Base-by-base conservation (phyloP, 2,797 vertebrate species). In the Leptodactylus fallax region DNA sequence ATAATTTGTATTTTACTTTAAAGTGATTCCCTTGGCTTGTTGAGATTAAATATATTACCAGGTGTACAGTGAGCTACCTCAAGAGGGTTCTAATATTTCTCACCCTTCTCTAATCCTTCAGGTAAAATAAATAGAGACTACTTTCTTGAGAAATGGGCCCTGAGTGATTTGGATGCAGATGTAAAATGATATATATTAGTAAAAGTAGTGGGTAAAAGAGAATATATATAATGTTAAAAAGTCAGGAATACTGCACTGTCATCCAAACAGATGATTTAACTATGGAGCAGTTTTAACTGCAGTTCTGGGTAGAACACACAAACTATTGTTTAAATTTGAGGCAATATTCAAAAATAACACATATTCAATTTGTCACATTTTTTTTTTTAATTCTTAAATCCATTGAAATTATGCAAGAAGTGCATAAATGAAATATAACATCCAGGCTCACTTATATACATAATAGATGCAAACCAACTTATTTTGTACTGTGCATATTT, bases 1-100 rank as follows among this genome's bases (percentile, higher is more conserved):
- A 60, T 87, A 55, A 87, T 87, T 74, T 72, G 27, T 60, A 11
- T 81, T 71, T 69, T 60, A 49, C 77, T 58, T 58, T 17, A 79
- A 58, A 79, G 58, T 79, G 53, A 56, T 36, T 79, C 53, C 77
- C 77, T 58, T 19, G 77, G 77, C 77, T 79, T 58, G 77, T 79
- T 79, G 53, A 55, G 77, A 79, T 79, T 56, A 79, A 79, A 79
- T 79, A 79, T 56, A 79, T 79, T 79, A 56, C 53, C 23, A 58
- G 51, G 76, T 78, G 76, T 78, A 23, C 76, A 25, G 77, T 79
- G 16, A 79, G 77, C 58, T 0, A 10, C 36, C 51, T 58, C 53
- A 27, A 58, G 13, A 36, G 77, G 51, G 4, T 25, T 58, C 53
- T 79, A 79, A 79, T 56, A 56, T 79, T 56, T 55, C 76, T 9